These are phyloP conservation scores for Phragmatobia fuliginosa DNA, from an alignment of 2,888 invertebrate species.

Conservation along the genomic window DNA sequence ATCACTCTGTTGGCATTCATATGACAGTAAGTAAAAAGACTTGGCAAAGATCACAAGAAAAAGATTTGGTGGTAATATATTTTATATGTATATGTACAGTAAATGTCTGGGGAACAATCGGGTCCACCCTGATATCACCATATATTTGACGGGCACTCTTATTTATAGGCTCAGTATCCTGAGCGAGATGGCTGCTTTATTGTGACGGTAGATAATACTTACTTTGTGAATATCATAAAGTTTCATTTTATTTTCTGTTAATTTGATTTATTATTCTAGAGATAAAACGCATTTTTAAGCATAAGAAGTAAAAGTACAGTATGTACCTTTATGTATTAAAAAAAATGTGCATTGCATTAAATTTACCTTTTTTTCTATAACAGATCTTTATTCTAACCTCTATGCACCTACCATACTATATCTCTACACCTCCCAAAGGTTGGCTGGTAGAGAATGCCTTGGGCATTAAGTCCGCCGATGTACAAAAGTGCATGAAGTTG, in stretches of 20 bases:
- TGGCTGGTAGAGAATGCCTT: too few relatives aligned
- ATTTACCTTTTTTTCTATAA: too few relatives aligned
- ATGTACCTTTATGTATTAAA: too few relatives aligned
- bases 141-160: slow-evolving; percentile 42
- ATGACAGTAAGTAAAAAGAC: slow-evolving; percentile 33
- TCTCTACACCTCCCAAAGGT: too few relatives aligned
- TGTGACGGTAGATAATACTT: slow-evolving; percentile 29
- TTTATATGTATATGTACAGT: slow-evolving; percentile 27
- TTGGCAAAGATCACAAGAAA: slow-evolving; percentile 41
- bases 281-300: neutral
- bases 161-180: slow-evolving; percentile 18
- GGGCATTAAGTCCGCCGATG: too few relatives aligned
- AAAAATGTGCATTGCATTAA: too few relatives aligned
- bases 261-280: slow-evolving; percentile 2
- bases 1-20: slow-evolving; percentile 41
- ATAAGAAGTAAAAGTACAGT: neutral
- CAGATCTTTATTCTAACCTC: too few relatives aligned
- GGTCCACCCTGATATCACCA: slow-evolving; percentile 32
- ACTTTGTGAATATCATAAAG: slow-evolving; percentile 34
- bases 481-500: too few relatives aligned
- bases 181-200: slow-evolving; percentile 21
- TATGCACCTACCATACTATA: too few relatives aligned
- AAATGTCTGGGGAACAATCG: slow-evolving; percentile 15
- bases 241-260: slow-evolving; percentile 17
- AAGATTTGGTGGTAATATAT: slow-evolving; percentile 30